Conservation (phyloP, 2,888 invertebrate species). For the Coelopa pilipes region DNA sequence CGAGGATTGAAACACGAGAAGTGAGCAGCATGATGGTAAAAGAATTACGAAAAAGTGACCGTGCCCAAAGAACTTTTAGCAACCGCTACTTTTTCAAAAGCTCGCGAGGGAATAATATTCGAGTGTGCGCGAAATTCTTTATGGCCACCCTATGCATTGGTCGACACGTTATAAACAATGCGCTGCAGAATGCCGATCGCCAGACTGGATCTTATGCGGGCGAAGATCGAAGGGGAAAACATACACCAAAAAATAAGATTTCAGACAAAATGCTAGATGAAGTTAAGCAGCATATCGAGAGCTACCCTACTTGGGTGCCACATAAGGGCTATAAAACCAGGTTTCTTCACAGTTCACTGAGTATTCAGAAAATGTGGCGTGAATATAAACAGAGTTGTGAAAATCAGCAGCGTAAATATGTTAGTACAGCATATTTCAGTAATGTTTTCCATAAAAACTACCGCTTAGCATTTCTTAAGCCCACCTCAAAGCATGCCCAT, state of each 20-base stretch:
- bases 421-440: slow-evolving; percentile 41
- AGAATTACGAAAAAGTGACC: slow-evolving; percentile 46
- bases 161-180: slow-evolving; percentile 43
- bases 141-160: slow-evolving; percentile 44
- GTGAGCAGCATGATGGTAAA: slow-evolving; percentile 40
- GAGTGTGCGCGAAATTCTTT: slow-evolving; percentile 47
- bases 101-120: slow-evolving; percentile 43
- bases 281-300: slow-evolving; percentile 45
- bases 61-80: slow-evolving; percentile 43
- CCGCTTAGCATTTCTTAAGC: slow-evolving; percentile 43
- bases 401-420: slow-evolving; percentile 36
- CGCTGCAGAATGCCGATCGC: slow-evolving; percentile 44
- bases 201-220: slow-evolving; percentile 47
- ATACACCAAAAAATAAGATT: slow-evolving; percentile 42
- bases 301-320: slow-evolving; percentile 48
- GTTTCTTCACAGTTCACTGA: slow-evolving; percentile 45
- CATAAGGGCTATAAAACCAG: slow-evolving; percentile 45
- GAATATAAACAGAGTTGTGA: slow-evolving; percentile 44
- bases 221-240: slow-evolving; percentile 42
- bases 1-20: slow-evolving; percentile 46
- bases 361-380: slow-evolving; percentile 45
- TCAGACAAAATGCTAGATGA: slow-evolving; percentile 40
- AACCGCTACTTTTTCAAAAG: slow-evolving; percentile 44
- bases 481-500: slow-evolving; percentile 38
- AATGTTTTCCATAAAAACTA: slow-evolving; percentile 45